Conservation (phyloP, 2,113 vertebrate species). For the Xyliphius kryptos region DNA sequence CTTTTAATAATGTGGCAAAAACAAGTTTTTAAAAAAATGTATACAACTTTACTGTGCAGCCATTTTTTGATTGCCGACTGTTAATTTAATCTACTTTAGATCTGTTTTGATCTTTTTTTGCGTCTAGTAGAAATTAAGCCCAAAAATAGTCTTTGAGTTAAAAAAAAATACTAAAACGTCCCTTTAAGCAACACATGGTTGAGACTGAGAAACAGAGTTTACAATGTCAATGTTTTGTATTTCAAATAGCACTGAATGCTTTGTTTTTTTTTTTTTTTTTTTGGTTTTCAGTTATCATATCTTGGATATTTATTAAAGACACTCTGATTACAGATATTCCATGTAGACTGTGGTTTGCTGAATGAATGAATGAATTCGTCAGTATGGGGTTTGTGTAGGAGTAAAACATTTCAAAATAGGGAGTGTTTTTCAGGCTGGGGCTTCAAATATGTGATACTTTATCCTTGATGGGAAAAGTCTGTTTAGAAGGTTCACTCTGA, state of each 20-base stretch:
- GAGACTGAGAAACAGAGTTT: background rate
- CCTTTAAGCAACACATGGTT: too few species aligned
- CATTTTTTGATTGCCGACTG: too few species aligned
- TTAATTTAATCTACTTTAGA: too few species aligned
- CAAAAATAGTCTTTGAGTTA: too few species aligned
- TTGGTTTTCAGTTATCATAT: background rate
- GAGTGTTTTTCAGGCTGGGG: conserved; percentile 24
- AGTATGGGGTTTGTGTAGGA: conserved; percentile 1
- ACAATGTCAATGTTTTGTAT: background rate
- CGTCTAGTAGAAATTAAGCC: background rate
- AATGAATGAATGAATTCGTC: background rate
- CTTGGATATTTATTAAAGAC: background rate
- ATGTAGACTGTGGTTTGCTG: background rate
- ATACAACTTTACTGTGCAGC: too few species aligned
- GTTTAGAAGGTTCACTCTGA: conserved; percentile 14
- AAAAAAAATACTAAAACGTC: too few species aligned
- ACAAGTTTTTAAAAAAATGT: too few species aligned
- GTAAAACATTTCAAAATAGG: conserved; percentile 9
- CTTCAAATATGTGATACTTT: conserved; percentile 8
- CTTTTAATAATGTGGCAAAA: too few species aligned
- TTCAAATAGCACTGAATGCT: conserved; percentile 1
- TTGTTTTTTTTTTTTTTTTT: background rate
- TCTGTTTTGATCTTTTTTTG: background rate
- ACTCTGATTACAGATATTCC: conserved; percentile 7
- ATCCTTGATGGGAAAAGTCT: background rate